A percentile compares a stretch with the other conserved stretches of the same genome.
Conservation (phyloP, 2,888 invertebrate genomes). For the Caenorhabditis sp. region DNA sequence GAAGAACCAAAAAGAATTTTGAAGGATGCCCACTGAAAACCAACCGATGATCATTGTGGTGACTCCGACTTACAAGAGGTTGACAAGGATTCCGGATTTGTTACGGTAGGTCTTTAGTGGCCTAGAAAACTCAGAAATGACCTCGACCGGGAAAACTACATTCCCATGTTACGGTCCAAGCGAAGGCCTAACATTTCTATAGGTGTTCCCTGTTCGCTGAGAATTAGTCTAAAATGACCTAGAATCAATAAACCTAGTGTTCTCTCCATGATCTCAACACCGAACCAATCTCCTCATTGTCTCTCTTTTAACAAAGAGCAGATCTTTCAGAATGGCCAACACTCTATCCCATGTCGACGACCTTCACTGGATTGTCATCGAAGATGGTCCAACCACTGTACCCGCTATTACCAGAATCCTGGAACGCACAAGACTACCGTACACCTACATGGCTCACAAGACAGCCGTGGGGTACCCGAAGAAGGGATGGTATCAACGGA, state of each 20-base stretch:
- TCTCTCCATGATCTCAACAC: no score
- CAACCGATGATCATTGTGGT: constrained; percentile 66
- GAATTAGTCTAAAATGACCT: not conserved
- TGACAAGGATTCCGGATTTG: constrained; percentile 68
- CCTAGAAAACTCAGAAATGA: no score
- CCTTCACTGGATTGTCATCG: constrained; percentile 76
- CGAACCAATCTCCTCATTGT: no score
- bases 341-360: constrained; percentile 70
- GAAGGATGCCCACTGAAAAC: not conserved
- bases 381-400: constrained; percentile 64
- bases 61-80: constrained; percentile 70
- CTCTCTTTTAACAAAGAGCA: no score
- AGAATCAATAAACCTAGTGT: no score
- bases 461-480: constrained; percentile 73
- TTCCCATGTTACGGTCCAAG: no score
- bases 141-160: no score
- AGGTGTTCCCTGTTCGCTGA: not conserved
- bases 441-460: constrained; percentile 69
- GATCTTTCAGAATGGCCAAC: constrained; percentile 72
- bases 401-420: constrained; percentile 59
- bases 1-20: not conserved
- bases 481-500: constrained; percentile 78
- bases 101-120: constrained; percentile 50
- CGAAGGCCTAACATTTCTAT: no score
- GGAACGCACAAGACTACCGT: constrained; percentile 63